Evolutionary conservation across 53 echinoderm and acorn worm genomes (phyloP).

Genomic region (Paracentrotus lividus): DNA sequence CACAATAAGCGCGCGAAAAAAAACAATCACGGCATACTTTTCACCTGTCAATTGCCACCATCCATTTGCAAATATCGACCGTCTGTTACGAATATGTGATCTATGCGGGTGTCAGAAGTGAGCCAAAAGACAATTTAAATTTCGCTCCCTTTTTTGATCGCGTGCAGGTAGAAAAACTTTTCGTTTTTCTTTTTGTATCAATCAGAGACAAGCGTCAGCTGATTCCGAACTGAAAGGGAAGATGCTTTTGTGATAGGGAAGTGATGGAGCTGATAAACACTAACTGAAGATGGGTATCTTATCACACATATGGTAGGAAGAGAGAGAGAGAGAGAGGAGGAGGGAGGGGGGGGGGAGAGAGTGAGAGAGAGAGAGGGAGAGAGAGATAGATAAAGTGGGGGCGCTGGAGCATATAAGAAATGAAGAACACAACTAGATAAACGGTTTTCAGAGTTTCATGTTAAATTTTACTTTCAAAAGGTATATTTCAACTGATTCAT

Average conservation of each 20-base stretch:
- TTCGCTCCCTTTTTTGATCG: neutral
- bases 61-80: neutral
- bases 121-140: neutral
- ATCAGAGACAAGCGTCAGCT: neutral
- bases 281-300: slow-evolving; percentile 26
- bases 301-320: slow-evolving; percentile 17
- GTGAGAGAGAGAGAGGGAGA: neutral
- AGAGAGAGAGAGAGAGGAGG: neutral
- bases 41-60: neutral
- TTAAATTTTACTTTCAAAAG: too few species aligned
- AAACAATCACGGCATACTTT: slow-evolving; percentile 22
- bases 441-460: too few species aligned
- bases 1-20: neutral
- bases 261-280: neutral
- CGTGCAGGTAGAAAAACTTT: neutral
- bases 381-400: neutral
- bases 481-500: too few species aligned
- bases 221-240: neutral
- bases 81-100: neutral
- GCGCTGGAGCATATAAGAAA: too few species aligned
- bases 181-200: neutral
- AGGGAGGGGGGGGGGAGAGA: neutral
- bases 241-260: neutral
- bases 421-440: too few species aligned
- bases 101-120: slow-evolving; percentile 13